These are phyloP conservation scores for Alectoris magna DNA, from an alignment of 2,797 vertebrate species.

Conservation along the genomic window DNA sequence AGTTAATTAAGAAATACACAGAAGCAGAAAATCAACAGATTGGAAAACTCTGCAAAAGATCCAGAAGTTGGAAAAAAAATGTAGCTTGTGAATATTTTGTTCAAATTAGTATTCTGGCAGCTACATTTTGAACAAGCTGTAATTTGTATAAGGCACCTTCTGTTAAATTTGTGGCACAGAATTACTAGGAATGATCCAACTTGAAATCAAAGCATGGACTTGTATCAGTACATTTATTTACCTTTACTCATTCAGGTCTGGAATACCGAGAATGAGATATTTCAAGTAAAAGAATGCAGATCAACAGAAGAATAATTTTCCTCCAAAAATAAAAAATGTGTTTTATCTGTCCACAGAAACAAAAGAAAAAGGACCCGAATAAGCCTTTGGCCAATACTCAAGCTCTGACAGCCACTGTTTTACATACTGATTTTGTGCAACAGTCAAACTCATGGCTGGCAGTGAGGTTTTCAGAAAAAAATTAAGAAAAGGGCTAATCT, in stretches of 20 bases:
- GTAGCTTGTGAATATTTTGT: slow-evolving; percentile 69
- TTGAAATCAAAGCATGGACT: slow-evolving; percentile 68
- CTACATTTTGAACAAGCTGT: slow-evolving; percentile 77
- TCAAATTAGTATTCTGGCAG: slow-evolving; percentile 82
- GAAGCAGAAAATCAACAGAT: slow-evolving; percentile 63
- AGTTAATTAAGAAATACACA: slow-evolving; percentile 37
- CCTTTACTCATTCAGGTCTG: slow-evolving; percentile 25
- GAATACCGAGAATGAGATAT: not conserved
- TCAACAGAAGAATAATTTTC: slow-evolving; percentile 4
- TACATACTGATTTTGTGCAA: not conserved
- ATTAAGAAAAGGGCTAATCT: slow-evolving; percentile 33
- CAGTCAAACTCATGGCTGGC: slow-evolving; percentile 2
- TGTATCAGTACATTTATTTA: slow-evolving; percentile 55
- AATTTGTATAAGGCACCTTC: slow-evolving; percentile 79
- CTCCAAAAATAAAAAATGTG: not conserved
- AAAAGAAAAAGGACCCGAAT: not conserved
- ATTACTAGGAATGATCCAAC: slow-evolving; percentile 68
- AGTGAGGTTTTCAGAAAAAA: not conserved
- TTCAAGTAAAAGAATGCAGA: slow-evolving; percentile 29
- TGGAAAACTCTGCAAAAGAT: slow-evolving; percentile 69
- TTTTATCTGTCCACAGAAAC: not conserved
- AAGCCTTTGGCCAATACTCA: not conserved
- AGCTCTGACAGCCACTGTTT: not conserved
- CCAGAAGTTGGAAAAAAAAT: slow-evolving; percentile 57
- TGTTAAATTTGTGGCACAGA: slow-evolving; percentile 75